Percentiles rank a stretch among this genome's conserved stretches.
These are phyloP conservation scores for Sminthurides bifidus DNA, from an alignment of 1,140 invertebrate genomes.

Conservation along the genomic window DNA sequence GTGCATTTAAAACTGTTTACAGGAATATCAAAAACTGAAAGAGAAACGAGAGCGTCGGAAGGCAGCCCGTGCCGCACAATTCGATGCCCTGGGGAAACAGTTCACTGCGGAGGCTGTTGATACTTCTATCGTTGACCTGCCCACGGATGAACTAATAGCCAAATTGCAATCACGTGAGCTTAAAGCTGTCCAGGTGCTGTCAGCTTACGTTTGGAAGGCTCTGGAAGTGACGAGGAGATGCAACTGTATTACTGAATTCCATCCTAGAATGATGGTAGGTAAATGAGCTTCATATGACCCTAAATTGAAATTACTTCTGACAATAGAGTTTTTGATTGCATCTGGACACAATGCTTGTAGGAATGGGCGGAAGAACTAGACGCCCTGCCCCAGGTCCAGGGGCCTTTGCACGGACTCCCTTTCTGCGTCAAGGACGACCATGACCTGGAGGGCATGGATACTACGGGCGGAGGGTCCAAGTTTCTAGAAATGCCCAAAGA, in stretches of 20 bases:
- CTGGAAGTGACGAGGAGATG: neutral
- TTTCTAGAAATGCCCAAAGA: conserved; percentile 34
- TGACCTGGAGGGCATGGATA: conserved; percentile 38
- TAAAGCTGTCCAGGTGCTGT: neutral
- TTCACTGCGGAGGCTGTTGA: neutral
- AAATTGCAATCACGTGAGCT: conserved; percentile 6
- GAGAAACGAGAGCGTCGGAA: too few species aligned
- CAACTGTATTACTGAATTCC: conserved; percentile 26
- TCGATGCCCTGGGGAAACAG: neutral
- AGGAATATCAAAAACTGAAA: too few species aligned
- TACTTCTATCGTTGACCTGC: neutral
- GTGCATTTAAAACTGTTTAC: too few species aligned
- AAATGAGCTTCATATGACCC: neutral
- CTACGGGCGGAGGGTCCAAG: conserved; percentile 17
- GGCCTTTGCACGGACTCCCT: conserved; percentile 35
- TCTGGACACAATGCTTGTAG: conserved; percentile 12
- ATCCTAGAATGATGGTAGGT: conserved; percentile 4
- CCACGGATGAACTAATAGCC: neutral
- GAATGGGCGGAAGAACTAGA: conserved; percentile 35
- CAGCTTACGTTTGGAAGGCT: conserved; percentile 16
- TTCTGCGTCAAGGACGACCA: conserved; percentile 36
- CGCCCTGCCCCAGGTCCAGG: conserved; percentile 20
- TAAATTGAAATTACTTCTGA: neutral
- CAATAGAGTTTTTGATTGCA: neutral
- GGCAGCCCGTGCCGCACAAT: neutral